These are phyloP conservation scores for Cynopterus sphinx DNA, from an alignment of 2,797 vertebrate species.

Conservation along the genomic window DNA sequence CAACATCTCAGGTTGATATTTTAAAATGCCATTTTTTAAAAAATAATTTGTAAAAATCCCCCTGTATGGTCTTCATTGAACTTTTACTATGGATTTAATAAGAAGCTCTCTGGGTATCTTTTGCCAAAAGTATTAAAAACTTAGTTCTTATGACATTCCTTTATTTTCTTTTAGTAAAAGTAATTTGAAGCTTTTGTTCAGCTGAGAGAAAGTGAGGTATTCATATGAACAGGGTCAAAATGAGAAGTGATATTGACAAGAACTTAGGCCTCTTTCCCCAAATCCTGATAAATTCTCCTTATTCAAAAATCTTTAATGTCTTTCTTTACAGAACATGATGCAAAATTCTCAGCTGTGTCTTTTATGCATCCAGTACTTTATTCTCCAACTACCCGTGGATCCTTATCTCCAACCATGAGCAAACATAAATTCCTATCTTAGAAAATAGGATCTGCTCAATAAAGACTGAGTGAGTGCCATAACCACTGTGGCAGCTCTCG, in stretches of 20 bases:
- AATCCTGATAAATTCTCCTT: not conserved
- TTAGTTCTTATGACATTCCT: not conserved
- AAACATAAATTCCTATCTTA: not conserved
- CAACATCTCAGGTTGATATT: not conserved
- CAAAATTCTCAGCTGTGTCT: not conserved
- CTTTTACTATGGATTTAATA: not conserved
- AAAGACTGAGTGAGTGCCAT: not conserved
- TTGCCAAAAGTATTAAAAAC: not conserved
- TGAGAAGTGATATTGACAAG: not conserved
- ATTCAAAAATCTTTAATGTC: not conserved
- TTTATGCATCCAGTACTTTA: not conserved
- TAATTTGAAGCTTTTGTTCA: conserved; percentile 6
- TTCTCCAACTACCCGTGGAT: not conserved
- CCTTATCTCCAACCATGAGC: not conserved
- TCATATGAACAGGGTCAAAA: conserved; percentile 26
- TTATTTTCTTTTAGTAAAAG: not conserved
- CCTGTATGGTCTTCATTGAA: not conserved
- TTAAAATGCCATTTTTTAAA: not conserved
- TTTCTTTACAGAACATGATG: not conserved
- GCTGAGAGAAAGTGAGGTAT: not conserved
- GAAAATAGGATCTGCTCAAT: not conserved
- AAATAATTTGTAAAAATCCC: conserved; percentile 6
- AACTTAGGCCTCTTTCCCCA: not conserved
- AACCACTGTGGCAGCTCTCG: not conserved
- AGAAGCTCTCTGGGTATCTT: not conserved